Conservation (phyloP, 2,797 vertebrate genomes). For the Thaleichthys pacificus region DNA sequence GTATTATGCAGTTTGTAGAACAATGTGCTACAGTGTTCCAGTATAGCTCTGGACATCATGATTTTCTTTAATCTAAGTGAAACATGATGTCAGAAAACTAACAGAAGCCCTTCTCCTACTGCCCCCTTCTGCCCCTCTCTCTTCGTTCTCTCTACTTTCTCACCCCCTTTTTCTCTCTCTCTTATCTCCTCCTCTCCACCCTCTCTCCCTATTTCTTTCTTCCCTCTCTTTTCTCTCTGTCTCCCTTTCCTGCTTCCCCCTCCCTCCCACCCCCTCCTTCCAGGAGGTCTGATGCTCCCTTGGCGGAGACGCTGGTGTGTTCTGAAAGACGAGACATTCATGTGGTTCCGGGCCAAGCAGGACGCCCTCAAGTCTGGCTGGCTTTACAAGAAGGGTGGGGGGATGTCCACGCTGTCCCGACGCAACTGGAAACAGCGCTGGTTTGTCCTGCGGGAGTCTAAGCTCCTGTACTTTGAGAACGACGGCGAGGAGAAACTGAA, state of each 20-base stretch:
- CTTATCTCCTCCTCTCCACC: too few relatives aligned
- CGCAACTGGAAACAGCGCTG: slow-evolving; percentile 95
- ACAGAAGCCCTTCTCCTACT: too few relatives aligned
- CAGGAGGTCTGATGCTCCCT: slow-evolving; percentile 90
- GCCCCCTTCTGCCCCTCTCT: too few relatives aligned
- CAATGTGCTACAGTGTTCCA: too few relatives aligned
- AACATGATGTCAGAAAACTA: too few relatives aligned
- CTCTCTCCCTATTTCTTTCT: not conserved
- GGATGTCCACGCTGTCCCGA: slow-evolving; percentile 87
- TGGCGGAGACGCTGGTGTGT: slow-evolving; percentile 93
- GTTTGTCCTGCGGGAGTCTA: slow-evolving; percentile 88
- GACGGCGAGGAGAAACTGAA: slow-evolving; percentile 90
- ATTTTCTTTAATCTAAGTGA: too few relatives aligned
- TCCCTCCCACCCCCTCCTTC: not conserved
- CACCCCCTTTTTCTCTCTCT: not conserved
- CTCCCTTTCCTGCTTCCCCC: too few relatives aligned
- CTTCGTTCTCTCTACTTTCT: not conserved
- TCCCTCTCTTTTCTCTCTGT: not conserved
- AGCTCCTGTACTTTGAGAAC: slow-evolving; percentile 91
- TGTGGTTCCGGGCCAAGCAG: slow-evolving; percentile 95
- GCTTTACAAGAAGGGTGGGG: slow-evolving; percentile 93
- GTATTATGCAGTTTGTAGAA: too few relatives aligned
- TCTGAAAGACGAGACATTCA: slow-evolving; percentile 91
- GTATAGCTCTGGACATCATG: too few relatives aligned
- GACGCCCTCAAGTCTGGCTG: slow-evolving; percentile 89